Evolutionary conservation across 1,140 invertebrate genomes (phyloP).

Genomic region (Euwallacea fornicatus): DNA sequence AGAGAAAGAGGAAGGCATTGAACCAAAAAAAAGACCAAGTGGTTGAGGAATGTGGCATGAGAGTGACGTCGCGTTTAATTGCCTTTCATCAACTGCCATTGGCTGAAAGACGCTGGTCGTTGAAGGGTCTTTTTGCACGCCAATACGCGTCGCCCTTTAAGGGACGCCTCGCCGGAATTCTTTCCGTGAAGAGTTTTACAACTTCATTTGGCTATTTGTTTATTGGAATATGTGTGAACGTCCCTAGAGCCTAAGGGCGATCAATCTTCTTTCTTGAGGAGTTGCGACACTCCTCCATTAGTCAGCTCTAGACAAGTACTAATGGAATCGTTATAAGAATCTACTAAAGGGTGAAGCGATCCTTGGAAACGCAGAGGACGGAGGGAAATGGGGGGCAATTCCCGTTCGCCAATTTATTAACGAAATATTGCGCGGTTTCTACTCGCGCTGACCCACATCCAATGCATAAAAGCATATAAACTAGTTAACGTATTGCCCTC

Average conservation of each 20-base stretch:
- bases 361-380: neutral
- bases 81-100: slow-evolving; percentile 23
- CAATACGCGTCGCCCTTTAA: slow-evolving; percentile 17
- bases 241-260: no score
- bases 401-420: slow-evolving; percentile 14
- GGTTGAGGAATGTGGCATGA: slow-evolving; percentile 27
- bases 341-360: neutral
- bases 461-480: slow-evolving; percentile 19
- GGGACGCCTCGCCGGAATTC: neutral
- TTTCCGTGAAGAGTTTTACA: neutral
- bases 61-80: slow-evolving; percentile 29
- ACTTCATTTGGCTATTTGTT: neutral
- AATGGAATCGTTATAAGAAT: neutral
- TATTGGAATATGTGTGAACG: no score
- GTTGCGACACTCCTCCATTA: no score
- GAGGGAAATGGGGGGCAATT: neutral
- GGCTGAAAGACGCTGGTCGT: slow-evolving; percentile 10
- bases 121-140: slow-evolving; percentile 6
- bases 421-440: neutral
- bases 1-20: slow-evolving; percentile 7
- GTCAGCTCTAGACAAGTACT: neutral
- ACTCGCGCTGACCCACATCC: slow-evolving; percentile 20
- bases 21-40: slow-evolving; percentile 10
- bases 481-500: slow-evolving; percentile 27
- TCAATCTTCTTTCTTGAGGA: no score